Conservation (phyloP, 2,888 invertebrate genomes). For the Bombyx huttoni region DNA sequence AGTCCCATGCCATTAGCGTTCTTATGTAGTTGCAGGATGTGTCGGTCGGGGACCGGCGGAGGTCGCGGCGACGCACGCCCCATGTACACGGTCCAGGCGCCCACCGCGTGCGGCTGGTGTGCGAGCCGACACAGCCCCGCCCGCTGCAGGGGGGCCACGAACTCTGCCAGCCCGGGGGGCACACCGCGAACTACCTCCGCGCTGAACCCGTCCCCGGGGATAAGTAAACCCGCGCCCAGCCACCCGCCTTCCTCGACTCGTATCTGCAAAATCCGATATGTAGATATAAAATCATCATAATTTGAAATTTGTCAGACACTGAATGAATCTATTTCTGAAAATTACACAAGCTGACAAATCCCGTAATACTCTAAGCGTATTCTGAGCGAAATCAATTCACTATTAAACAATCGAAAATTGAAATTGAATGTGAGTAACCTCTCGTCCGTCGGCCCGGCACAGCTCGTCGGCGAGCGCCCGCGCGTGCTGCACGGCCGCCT, state of each 20-base stretch:
- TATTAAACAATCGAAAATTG: too few relatives aligned
- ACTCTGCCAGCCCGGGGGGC: conserved; percentile 92
- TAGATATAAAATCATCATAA: too few relatives aligned
- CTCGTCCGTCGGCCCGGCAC: conserved; percentile 90
- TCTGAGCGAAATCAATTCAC: too few relatives aligned
- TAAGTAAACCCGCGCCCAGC: conserved; percentile 89
- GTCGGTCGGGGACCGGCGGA: conserved; percentile 79
- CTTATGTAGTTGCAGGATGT: conserved; percentile 91
- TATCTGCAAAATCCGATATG: conserved; percentile 40
- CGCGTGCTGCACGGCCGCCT: conserved; percentile 83
- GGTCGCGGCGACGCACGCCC: conserved; percentile 18
- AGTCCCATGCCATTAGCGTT: conserved; percentile 97
- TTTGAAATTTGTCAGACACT: too few relatives aligned
- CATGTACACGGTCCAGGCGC: conserved; percentile 97
- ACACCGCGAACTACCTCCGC: conserved; percentile 96
- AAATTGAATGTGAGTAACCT: conserved; percentile 59
- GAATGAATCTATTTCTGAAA: too few relatives aligned
- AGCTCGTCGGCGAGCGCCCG: conserved; percentile 93
- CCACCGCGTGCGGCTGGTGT: conserved; percentile 90
- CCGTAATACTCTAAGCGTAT: too few relatives aligned
- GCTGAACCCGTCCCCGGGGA: conserved; percentile 98
- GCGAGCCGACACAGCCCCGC: conserved; percentile 92
- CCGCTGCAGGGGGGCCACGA: conserved; percentile 85
- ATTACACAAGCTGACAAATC: too few relatives aligned
- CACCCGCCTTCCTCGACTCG: conserved; percentile 93